These are phyloP conservation scores for Acanthosepion esculentum DNA, from an alignment of 2,888 invertebrate species.

Conservation along the genomic window DNA sequence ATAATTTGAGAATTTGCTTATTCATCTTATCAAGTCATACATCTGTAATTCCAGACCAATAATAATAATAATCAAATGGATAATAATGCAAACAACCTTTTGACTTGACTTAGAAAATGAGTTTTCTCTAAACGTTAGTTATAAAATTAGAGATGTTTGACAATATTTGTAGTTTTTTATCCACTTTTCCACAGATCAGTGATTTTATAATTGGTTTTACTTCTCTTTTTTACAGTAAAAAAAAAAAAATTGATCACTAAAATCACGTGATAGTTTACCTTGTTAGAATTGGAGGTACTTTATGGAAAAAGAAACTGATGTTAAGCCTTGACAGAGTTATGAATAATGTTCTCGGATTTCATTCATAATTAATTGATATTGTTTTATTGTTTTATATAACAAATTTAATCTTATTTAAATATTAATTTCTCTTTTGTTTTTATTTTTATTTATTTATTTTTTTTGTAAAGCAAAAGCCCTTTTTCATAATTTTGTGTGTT, in stretches of 20 bases:
- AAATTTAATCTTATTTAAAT: neutral
- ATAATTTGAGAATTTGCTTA: neutral
- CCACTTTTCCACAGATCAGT: too few relatives aligned
- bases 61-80: neutral
- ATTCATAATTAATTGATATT: neutral
- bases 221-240: neutral
- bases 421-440: neutral
- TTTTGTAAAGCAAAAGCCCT: neutral
- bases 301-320: too few relatives aligned
- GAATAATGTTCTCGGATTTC: neutral
- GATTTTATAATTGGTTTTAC: neutral
- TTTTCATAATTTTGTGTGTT: neutral
- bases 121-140: neutral
- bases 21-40: neutral
- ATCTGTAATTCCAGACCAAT: neutral
- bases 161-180: neutral
- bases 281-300: neutral
- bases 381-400: neutral
- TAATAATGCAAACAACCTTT: neutral
- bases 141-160: neutral
- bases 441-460: neutral
- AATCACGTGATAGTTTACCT: neutral
- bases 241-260: too few relatives aligned
- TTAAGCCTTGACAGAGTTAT: too few relatives aligned
- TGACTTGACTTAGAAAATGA: neutral